Percentiles rank a stretch among this genome's conserved stretches.
These are phyloP conservation scores for Thaleichthys pacificus DNA, from an alignment of 2,797 vertebrate species.

Conservation along the genomic window DNA sequence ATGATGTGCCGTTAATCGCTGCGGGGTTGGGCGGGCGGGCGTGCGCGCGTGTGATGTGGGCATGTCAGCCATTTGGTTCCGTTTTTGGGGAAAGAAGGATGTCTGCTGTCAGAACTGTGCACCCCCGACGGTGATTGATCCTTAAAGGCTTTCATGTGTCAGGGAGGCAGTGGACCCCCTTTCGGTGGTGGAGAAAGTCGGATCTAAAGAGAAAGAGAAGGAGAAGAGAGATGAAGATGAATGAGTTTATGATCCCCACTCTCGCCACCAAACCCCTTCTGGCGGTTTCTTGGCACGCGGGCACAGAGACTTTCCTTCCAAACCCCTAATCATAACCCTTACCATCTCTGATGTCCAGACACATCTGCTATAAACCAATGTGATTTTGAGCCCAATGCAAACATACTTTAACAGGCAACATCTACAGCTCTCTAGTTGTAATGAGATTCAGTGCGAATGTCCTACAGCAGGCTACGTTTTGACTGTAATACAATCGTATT, in stretches of 20 bases:
- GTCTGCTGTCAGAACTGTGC: constrained; percentile 12
- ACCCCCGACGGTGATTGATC: constrained; percentile 36
- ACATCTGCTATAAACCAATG: constrained; percentile 36
- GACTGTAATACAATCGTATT: no score
- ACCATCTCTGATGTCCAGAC: constrained; percentile 31
- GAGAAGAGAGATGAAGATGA: constrained; percentile 48
- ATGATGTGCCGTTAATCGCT: constrained; percentile 45
- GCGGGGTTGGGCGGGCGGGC: constrained; percentile 28
- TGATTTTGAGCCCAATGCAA: neutral
- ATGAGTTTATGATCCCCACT: constrained; percentile 32
- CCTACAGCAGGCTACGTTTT: no score
- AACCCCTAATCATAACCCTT: constrained; percentile 51
- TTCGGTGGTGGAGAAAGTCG: constrained; percentile 5
- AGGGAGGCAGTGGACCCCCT: constrained; percentile 8
- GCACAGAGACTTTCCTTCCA: constrained; percentile 52
- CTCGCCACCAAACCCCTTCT: constrained; percentile 36
- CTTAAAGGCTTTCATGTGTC: constrained; percentile 58
- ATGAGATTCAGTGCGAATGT: no score
- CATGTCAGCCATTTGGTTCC: constrained; percentile 54
- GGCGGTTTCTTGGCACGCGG: constrained; percentile 51
- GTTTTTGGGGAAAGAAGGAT: constrained; percentile 14
- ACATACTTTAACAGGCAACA: neutral
- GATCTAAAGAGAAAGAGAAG: constrained; percentile 15
- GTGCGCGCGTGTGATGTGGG: constrained; percentile 58
- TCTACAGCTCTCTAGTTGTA: no score